Conservation (phyloP, 2,113 vertebrate genomes). For the Pomatostomus ruficeps region DNA sequence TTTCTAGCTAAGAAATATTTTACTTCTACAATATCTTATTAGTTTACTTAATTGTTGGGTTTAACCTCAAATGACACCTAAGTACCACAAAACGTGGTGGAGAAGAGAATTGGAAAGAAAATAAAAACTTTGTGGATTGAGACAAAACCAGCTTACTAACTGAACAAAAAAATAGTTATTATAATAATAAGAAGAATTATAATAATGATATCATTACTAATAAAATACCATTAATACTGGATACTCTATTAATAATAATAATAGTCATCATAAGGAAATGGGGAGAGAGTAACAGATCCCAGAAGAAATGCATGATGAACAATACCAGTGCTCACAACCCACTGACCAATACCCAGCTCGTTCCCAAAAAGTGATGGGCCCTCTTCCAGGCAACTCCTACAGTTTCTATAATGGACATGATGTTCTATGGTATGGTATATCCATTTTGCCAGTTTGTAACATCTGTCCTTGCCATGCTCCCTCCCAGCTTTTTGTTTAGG, state of each 20-base stretch:
- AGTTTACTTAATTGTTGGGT: neutral
- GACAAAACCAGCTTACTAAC: neutral
- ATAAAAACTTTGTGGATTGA: neutral
- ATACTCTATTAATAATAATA: neutral
- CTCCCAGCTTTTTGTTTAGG: neutral
- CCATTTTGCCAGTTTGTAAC: neutral
- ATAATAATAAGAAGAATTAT: too few relatives aligned
- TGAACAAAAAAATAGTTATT: neutral
- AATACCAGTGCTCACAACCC: neutral
- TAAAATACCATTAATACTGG: neutral
- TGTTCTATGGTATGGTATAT: neutral
- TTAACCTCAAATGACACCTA: neutral
- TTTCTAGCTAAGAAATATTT: neutral
- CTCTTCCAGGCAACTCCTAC: neutral
- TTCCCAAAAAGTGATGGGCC: neutral
- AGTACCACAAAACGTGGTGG: neutral
- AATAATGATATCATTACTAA: accelerated
- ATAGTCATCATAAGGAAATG: neutral
- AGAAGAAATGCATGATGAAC: neutral
- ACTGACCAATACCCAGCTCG: neutral
- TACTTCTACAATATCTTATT: neutral
- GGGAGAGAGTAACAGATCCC: neutral
- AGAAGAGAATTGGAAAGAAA: neutral
- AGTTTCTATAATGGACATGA: neutral
- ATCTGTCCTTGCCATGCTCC: neutral